Percentiles rank a stretch among this genome's conserved stretches.
Evolutionary conservation across 2,888 invertebrate species (phyloP).

Genomic region (Tyria jacobaeae): DNA sequence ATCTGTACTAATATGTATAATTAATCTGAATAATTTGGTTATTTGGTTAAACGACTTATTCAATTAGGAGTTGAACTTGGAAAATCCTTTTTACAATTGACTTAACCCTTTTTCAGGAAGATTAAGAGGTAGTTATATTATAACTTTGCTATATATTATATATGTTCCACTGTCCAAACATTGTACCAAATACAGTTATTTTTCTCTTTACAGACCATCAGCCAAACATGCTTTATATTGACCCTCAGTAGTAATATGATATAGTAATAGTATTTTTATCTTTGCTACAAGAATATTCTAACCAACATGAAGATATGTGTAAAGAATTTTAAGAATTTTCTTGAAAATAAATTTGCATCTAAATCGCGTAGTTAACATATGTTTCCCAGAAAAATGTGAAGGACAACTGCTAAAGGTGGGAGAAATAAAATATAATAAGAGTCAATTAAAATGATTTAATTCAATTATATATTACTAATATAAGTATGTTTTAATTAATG

Average conservation of each 20-base stretch:
- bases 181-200: background rate
- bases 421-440: too few relatives aligned
- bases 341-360: background rate
- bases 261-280: background rate
- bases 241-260: background rate
- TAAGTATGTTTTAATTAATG: too few relatives aligned
- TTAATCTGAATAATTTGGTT: background rate
- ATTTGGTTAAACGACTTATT: background rate
- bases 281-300: background rate
- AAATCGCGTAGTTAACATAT: background rate
- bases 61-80: background rate
- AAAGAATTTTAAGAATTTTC: background rate
- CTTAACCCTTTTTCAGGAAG: background rate
- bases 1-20: background rate
- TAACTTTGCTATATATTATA: too few relatives aligned
- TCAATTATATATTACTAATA: too few relatives aligned
- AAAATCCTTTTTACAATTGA: too few relatives aligned
- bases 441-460: too few relatives aligned
- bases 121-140: too few relatives aligned
- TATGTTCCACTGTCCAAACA: too few relatives aligned
- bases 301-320: background rate
- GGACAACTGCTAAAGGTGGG: too few relatives aligned
- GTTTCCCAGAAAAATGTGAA: too few relatives aligned
- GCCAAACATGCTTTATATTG: slow-evolving; percentile 14
- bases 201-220: slow-evolving; percentile 27